phyloP scores from a whole-genome alignment of 2,797 vertebrate species.

The Calcarius lapponicus region DNA sequence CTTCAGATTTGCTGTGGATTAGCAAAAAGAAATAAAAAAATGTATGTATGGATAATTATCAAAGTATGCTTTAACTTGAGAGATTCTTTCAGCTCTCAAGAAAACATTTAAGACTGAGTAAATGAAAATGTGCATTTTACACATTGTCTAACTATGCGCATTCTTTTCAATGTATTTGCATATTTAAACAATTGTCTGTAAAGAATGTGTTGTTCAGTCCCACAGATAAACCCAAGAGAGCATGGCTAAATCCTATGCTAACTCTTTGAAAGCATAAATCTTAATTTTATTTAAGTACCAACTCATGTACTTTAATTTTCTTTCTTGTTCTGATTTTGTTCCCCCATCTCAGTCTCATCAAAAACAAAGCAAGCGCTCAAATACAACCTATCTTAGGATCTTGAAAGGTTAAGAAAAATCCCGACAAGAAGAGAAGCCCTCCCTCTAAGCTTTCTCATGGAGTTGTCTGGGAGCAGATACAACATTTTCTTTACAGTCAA shows the following conservation, averaged over 20 bases:
- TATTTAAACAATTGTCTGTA: slow-evolving; percentile 49
- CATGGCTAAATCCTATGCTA: not conserved
- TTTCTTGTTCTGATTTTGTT: slow-evolving; percentile 23
- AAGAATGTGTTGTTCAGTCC: slow-evolving; percentile 4
- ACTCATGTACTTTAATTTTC: slow-evolving; percentile 22
- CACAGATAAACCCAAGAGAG: not conserved
- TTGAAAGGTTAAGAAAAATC: not conserved
- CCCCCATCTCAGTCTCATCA: not conserved
- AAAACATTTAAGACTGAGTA: slow-evolving; percentile 11
- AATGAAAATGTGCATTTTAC: slow-evolving; percentile 36
- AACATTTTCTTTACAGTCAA: slow-evolving; percentile 29
- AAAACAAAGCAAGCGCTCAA: not conserved
- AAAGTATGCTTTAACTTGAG: slow-evolving; percentile 4
- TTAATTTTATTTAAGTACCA: slow-evolving; percentile 40
- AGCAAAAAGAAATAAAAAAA: not conserved
- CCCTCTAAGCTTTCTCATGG: not conserved
- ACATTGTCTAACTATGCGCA: not conserved
- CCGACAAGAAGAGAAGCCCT: not conserved
- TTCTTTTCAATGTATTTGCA: slow-evolving; percentile 43
- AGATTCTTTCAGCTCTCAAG: slow-evolving; percentile 17
- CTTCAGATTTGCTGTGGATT: slow-evolving; percentile 27
- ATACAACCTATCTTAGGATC: not conserved
- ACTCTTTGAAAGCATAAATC: slow-evolving; percentile 5
- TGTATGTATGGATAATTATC: slow-evolving; percentile 15
- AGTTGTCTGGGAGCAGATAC: slow-evolving; percentile 4